phyloP scores from a whole-genome alignment of 2,888 invertebrate species.

The Hyposoter dolosus region DNA sequence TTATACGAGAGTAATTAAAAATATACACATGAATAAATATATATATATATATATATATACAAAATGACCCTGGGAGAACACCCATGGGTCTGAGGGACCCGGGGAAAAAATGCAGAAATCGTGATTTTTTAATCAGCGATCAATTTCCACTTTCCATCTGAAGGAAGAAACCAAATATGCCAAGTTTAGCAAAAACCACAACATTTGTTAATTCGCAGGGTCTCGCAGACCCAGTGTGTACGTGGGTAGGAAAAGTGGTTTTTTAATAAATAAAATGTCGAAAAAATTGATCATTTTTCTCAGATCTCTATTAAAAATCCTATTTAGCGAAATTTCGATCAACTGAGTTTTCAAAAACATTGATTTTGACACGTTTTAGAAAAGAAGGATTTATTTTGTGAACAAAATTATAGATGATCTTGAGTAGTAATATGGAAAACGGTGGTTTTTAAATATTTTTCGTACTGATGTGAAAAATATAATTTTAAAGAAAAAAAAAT shows the following conservation, averaged over 20 bases:
- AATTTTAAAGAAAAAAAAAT: neutral
- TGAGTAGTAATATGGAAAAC: neutral
- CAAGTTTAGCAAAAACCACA: neutral
- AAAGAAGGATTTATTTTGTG: neutral
- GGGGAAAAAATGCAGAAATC: neutral
- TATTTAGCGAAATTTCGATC: neutral
- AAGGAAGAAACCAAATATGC: too few species aligned
- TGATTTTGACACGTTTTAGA: neutral
- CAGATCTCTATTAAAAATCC: neutral
- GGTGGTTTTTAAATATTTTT: neutral
- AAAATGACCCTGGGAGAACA: neutral
- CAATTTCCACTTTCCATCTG: too few species aligned
- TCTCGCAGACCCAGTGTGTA: neutral
- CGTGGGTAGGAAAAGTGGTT: neutral
- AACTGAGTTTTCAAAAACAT: neutral
- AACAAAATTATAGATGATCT: neutral
- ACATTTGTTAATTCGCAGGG: neutral
- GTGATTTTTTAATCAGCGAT: neutral
- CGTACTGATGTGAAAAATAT: neutral
- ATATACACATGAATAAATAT: neutral
- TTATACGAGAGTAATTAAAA: slow-evolving; percentile 5
- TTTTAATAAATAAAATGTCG: neutral
- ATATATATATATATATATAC: neutral
- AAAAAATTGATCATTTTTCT: neutral
- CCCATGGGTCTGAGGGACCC: neutral